Evolutionary conservation across 2,113 vertebrate species (phyloP).

Genomic region (Anthoscopus minutus): DNA sequence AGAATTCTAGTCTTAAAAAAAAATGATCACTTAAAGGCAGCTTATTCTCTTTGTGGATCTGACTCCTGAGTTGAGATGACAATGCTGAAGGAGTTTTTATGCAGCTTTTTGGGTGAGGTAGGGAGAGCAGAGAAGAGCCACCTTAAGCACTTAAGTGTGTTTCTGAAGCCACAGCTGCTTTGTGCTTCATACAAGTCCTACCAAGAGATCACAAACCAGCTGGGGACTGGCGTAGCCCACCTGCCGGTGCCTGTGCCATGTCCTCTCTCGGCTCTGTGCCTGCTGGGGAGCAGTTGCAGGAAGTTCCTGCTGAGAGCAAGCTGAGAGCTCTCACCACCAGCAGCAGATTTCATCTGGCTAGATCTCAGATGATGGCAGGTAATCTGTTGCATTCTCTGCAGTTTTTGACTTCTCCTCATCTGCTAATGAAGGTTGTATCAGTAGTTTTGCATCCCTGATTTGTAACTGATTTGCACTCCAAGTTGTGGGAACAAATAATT

Average conservation of each 20-base stretch:
- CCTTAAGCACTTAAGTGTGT: not conserved
- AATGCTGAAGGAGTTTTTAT: not conserved
- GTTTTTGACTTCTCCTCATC: not conserved
- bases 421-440: not conserved
- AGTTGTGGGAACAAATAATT: slow-evolving; percentile 11
- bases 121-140: not conserved
- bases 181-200: not conserved
- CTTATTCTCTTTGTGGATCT: not conserved
- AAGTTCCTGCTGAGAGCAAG: not conserved
- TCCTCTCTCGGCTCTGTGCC: not conserved
- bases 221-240: not conserved
- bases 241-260: not conserved
- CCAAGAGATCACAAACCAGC: not conserved
- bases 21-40: not conserved
- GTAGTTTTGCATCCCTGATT: not conserved
- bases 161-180: not conserved
- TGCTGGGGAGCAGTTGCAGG: not conserved
- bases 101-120: not conserved
- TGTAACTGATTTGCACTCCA: not conserved
- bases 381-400: not conserved
- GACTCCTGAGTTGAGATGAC: not conserved
- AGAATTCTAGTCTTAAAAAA: not conserved
- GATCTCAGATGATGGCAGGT: not conserved
- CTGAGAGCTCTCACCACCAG: not conserved
- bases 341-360: not conserved